Evolutionary conservation across 2,888 invertebrate genomes (phyloP).

Genomic region (Maniola hyperantus): DNA sequence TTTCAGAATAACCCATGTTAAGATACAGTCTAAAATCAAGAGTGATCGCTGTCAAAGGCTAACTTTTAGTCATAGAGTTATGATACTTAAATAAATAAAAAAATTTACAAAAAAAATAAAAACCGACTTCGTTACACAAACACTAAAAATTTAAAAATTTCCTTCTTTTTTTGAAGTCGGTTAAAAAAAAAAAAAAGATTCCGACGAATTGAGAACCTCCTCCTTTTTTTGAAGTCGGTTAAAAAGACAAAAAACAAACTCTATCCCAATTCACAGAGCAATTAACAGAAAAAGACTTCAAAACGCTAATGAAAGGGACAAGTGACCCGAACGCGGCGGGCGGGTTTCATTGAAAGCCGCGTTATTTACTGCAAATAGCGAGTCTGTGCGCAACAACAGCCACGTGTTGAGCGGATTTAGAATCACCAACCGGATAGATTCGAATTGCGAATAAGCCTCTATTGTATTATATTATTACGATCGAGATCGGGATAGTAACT

Average conservation of each 20-base stretch:
- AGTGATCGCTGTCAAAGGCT: too few relatives aligned
- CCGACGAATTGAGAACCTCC: too few relatives aligned
- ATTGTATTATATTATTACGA: neutral
- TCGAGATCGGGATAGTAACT: neutral
- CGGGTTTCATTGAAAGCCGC: slow-evolving; percentile 38
- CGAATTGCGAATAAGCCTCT: neutral
- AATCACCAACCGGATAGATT: slow-evolving; percentile 21
- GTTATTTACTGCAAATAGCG: slow-evolving; percentile 40
- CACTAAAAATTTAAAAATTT: too few relatives aligned
- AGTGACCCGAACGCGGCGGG: slow-evolving; percentile 25
- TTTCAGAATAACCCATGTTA: too few relatives aligned
- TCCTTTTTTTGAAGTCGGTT: too few relatives aligned
- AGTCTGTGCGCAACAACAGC: slow-evolving; percentile 26
- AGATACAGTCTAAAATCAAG: too few relatives aligned
- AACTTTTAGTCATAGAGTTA: too few relatives aligned
- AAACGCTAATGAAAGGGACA: slow-evolving; percentile 30
- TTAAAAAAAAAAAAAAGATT: too few relatives aligned
- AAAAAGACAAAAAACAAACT: neutral
- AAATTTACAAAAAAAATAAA: too few relatives aligned
- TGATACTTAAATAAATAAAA: too few relatives aligned
- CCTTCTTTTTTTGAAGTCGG: too few relatives aligned
- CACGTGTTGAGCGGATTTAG: slow-evolving; percentile 25
- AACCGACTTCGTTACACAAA: too few relatives aligned
- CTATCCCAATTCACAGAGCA: neutral
- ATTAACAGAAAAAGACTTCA: neutral